Evolutionary conservation across 1,140 invertebrate species (phyloP).

Genomic region (Hycleus phaleratus): DNA sequence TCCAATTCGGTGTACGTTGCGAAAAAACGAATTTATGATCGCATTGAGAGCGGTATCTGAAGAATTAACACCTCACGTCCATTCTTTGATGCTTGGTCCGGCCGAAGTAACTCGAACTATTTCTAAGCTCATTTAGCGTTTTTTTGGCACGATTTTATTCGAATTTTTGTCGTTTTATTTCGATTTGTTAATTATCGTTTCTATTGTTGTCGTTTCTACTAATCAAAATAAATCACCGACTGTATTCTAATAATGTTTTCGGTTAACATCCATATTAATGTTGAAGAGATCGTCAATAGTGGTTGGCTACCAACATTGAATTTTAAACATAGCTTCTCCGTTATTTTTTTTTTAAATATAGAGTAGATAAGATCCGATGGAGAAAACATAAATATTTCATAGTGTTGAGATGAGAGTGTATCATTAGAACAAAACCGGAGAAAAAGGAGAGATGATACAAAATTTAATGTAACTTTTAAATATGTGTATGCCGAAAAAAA

Average conservation of each 20-base stretch:
- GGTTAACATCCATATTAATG: conserved; percentile 14
- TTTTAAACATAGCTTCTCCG: conserved; percentile 22
- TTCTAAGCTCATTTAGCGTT: no score
- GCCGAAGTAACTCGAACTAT: no score
- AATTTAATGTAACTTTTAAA: conserved; percentile 3
- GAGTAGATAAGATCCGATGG: conserved; percentile 22
- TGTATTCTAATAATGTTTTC: no score
- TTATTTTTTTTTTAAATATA: conserved; percentile 15
- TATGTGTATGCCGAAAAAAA: background rate
- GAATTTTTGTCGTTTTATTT: no score
- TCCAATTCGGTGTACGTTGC: no score
- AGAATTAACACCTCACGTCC: no score
- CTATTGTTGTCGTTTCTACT: background rate
- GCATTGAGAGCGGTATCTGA: no score
- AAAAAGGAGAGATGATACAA: background rate
- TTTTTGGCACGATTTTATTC: no score
- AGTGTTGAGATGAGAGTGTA: conserved; percentile 22
- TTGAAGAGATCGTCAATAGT: conserved; percentile 9
- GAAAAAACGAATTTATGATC: no score
- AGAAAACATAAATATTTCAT: conserved; percentile 33
- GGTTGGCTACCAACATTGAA: conserved; percentile 2
- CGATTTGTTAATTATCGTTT: no score
- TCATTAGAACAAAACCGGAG: conserved; percentile 18
- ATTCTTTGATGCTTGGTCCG: no score
- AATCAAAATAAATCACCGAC: no score